These are phyloP conservation scores for Drosophila athabasca DNA, from an alignment of 1,140 invertebrate species.

Conservation along the genomic window DNA sequence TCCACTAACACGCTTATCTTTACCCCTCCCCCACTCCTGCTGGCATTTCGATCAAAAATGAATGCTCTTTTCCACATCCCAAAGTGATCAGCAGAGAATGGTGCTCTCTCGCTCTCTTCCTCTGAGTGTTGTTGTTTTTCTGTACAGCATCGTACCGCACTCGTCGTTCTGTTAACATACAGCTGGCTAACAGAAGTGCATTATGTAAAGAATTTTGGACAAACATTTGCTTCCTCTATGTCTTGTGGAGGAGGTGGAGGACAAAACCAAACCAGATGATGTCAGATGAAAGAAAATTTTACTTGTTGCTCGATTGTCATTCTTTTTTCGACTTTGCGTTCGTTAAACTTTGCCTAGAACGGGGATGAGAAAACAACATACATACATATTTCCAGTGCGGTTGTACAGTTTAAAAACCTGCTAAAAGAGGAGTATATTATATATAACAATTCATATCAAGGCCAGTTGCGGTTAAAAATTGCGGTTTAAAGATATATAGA, in stretches of 20 bases:
- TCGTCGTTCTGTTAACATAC: too few relatives aligned
- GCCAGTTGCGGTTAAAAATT: slow-evolving; percentile 11
- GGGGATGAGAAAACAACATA: slow-evolving; percentile 10
- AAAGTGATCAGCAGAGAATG: not conserved
- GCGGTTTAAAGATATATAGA: slow-evolving; percentile 8
- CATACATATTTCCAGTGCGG: not conserved
- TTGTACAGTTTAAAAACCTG: slow-evolving; percentile 45
- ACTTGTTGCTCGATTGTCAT: slow-evolving; percentile 33
- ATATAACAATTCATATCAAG: slow-evolving; percentile 31
- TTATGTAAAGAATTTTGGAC: slow-evolving; percentile 2
- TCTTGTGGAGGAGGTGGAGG: not conserved
- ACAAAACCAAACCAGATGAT: not conserved
- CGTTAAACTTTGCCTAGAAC: slow-evolving; percentile 50
- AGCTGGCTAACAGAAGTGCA: not conserved
- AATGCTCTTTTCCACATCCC: not conserved
- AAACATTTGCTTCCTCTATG: not conserved
- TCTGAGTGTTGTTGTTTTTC: too few relatives aligned
- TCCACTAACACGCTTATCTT: slow-evolving; percentile 3
- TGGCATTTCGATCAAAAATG: slow-evolving; percentile 7
- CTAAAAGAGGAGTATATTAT: slow-evolving; percentile 1
- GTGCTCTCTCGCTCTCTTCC: not conserved
- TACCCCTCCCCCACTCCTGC: too few relatives aligned
- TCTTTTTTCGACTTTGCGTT: slow-evolving; percentile 29
- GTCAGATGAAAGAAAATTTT: slow-evolving; percentile 18
- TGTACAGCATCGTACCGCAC: too few relatives aligned